phyloP scores from a whole-genome alignment of 2,113 vertebrate genomes.

The Himantopus leucocephalus region DNA sequence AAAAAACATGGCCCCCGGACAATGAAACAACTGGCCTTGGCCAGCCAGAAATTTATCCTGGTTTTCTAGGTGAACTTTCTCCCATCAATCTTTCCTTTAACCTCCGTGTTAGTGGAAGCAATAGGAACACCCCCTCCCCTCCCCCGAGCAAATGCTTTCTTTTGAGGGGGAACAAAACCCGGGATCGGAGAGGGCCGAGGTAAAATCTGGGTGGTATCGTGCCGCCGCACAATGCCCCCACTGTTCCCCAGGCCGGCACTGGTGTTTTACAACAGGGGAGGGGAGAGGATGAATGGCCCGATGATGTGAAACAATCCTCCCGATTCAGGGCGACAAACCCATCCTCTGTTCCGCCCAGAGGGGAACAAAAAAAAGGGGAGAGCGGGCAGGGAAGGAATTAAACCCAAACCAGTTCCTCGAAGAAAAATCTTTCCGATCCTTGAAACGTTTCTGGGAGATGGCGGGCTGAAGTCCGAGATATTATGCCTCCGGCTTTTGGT shows the following conservation, averaged over 20 bases:
- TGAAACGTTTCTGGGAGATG: background rate
- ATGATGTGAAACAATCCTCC: conserved; percentile 91
- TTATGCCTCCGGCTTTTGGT: conserved; percentile 15
- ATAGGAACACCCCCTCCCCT: conserved; percentile 82
- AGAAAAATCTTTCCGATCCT: background rate
- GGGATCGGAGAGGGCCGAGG: conserved; percentile 73
- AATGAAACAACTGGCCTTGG: conserved; percentile 89
- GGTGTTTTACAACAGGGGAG: conserved; percentile 99
- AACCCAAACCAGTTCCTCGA: conserved; percentile 35
- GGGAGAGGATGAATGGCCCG: conserved; percentile 87
- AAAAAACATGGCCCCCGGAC: conserved; percentile 86
- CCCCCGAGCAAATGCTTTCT: conserved; percentile 83
- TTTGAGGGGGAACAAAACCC: conserved; percentile 79
- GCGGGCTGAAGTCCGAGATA: background rate
- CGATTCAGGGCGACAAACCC: conserved; percentile 90
- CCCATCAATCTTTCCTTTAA: conserved; percentile 99
- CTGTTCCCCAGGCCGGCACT: conserved; percentile 84
- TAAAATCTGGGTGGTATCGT: conserved; percentile 98
- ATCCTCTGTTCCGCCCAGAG: conserved; percentile 78
- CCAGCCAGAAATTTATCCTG: conserved; percentile 83
- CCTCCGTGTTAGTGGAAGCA: conserved; percentile 87
- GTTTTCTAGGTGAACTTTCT: conserved; percentile 95
- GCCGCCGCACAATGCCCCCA: conserved; percentile 86
- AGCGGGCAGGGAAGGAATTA: conserved; percentile 19
- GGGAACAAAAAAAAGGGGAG: conserved; percentile 58